These are phyloP conservation scores for Alviniconcha marisindica DNA, from an alignment of 1,140 invertebrate species.

Conservation along the genomic window DNA sequence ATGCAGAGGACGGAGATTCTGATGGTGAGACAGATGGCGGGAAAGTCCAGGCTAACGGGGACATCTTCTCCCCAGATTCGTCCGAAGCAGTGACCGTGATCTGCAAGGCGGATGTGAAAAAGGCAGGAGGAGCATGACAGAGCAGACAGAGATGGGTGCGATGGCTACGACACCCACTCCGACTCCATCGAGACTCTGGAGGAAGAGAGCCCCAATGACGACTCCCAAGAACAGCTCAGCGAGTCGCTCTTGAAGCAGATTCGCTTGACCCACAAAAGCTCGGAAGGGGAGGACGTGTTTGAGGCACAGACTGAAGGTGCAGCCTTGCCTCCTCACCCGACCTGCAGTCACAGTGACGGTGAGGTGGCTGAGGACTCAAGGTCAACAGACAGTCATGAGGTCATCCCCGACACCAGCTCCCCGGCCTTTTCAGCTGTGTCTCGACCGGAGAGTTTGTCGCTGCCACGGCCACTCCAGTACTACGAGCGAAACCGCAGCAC, in stretches of 20 bases:
- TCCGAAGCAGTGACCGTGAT: constrained; percentile 25
- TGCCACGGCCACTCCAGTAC: constrained; percentile 56
- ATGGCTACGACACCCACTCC: constrained; percentile 39
- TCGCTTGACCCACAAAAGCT: constrained; percentile 1
- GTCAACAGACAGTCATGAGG: constrained; percentile 16
- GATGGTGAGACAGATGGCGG: not conserved
- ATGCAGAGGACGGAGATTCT: not conserved
- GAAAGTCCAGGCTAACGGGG: not conserved
- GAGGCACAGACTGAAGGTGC: not conserved
- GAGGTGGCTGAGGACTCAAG: not conserved
- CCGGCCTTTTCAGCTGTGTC: constrained; percentile 42
- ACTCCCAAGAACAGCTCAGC: not conserved
- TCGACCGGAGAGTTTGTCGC: constrained; percentile 62
- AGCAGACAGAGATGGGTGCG: constrained; percentile 15
- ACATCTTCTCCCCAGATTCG: constrained; percentile 34
- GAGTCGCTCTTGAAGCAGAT: constrained; percentile 27
- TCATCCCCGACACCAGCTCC: constrained; percentile 17
- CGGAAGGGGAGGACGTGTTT: not conserved
- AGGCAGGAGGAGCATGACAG: constrained; percentile 5
- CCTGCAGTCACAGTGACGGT: not conserved
- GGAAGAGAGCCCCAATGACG: constrained; percentile 34
- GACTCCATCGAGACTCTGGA: constrained; percentile 46
- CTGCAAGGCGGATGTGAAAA: not conserved
- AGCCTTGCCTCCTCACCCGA: not conserved
- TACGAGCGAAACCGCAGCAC: constrained; percentile 52